Conservation (phyloP, 30 jellyfish, hydroid and myxozoan species). For the Clytia hemisphaerica region DNA sequence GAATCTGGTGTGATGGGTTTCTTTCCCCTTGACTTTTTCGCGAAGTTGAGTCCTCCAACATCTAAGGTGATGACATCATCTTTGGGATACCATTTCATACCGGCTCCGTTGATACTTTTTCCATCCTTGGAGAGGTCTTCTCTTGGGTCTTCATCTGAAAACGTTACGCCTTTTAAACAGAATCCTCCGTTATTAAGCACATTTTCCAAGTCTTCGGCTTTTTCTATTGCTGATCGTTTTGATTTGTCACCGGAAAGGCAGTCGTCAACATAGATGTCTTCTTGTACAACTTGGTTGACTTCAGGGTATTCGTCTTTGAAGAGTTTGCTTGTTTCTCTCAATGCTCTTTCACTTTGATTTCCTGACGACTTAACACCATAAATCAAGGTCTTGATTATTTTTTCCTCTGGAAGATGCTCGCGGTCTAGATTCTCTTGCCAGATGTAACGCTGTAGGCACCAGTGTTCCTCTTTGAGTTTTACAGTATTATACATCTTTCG, state of each 20-base stretch:
- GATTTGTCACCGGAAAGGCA: background rate
- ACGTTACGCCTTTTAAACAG: background rate
- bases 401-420: slow-evolving; percentile 2
- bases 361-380: slow-evolving; percentile 1
- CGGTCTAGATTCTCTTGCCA: slow-evolving; percentile 30
- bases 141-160: background rate
- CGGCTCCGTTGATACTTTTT: background rate
- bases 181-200: background rate
- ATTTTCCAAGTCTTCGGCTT: background rate
- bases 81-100: slow-evolving; percentile 21
- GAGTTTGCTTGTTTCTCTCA: background rate
- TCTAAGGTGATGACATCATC: slow-evolving; percentile 24
- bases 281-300: background rate
- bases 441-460: slow-evolving; percentile 19
- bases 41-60: slow-evolving; percentile 16
- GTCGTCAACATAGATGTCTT: slow-evolving; percentile 14
- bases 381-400: slow-evolving; percentile 14
- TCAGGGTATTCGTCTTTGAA: slow-evolving; percentile 5
- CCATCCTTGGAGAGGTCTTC: slow-evolving; percentile 4
- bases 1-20: background rate
- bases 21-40: slow-evolving; percentile 15
- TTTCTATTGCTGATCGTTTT: background rate
- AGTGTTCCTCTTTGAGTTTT: background rate
- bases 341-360: slow-evolving; percentile 3
- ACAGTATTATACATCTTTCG: slow-evolving; percentile 10